Evolutionary conservation across 2,113 vertebrate genomes (phyloP).

Genomic region (Leptobrachium leishanense): DNA sequence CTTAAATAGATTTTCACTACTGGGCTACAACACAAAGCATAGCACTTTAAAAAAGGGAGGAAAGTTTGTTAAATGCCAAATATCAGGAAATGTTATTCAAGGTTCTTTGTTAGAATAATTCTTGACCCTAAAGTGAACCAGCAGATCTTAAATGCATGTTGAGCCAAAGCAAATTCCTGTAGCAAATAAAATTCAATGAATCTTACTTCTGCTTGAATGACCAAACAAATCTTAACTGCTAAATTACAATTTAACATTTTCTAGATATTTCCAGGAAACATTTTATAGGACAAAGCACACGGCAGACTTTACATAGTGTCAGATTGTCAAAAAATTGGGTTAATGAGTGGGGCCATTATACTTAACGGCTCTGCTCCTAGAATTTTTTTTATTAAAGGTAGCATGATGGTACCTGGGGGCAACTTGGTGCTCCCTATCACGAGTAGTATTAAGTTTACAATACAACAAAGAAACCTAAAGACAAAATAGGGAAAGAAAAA

Average conservation of each 20-base stretch:
- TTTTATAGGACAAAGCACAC: constrained; percentile 3
- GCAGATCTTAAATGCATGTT: constrained; percentile 68
- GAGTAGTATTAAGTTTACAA: no score
- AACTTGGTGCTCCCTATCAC: no score
- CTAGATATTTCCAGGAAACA: constrained; percentile 7
- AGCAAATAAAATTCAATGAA: constrained; percentile 58
- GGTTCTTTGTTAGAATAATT: constrained; percentile 65
- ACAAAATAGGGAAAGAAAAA: no score
- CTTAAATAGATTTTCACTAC: no score
- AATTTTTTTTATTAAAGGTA: no score
- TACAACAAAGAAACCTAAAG: no score
- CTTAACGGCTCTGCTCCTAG: no score
- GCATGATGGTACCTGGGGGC: no score
- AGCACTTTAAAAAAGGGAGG: not conserved
- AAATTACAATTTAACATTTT: constrained; percentile 21
- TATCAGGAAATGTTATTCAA: constrained; percentile 62
- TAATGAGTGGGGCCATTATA: no score
- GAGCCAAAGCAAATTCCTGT: constrained; percentile 63
- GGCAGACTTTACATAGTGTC: not conserved
- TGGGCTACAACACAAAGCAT: not conserved
- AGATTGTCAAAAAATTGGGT: not conserved
- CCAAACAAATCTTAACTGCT: constrained; percentile 36
- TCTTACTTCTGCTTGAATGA: constrained; percentile 32
- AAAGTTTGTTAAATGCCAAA: constrained; percentile 52
- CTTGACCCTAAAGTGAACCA: constrained; percentile 68